Base-by-base conservation (phyloP, 2,888 invertebrate species). In the Melieria omissa region DNA sequence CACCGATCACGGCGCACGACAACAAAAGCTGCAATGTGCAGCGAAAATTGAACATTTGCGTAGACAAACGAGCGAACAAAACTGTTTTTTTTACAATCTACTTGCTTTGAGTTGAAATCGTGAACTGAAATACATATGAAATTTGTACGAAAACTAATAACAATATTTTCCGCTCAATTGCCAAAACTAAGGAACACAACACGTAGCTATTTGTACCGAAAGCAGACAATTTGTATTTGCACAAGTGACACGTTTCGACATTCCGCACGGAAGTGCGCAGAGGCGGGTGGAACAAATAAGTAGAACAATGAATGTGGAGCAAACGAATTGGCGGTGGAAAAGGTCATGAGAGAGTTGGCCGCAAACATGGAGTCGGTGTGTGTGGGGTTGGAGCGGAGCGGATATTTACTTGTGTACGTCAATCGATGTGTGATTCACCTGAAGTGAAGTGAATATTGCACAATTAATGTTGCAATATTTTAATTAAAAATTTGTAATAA, bases 181-280 rank as follows among this genome's bases (percentile, higher is more conserved):
- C 4, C 42, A 42, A n/a, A 14, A 9, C 5, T 5, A n/a, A 45
- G 44, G 58, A 58, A 58, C 41, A 58, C 5, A 42, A 29, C 8
- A 12, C 4, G 42, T 58, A 12, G 1, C 41, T 29, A 58, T 12
- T 7, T 58, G 58, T 58, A 6, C 42, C 29, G 58, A 42, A 58
- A 14, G 42, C 54, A 42, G 42, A 65, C 64, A 65, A 54, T 54
- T 54, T 5, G 10, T 65, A 52, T 65, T 65, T 54, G 54, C 54
- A 65, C 64, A 65, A 52, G 14, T 65, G 52, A 14, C 14, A 65
- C 42, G 16, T 54, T 65, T 16, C 64, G 41, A 5, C 41, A 63
- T n/a, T 14, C 29, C 3, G 62, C 62, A 42, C 47, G 49, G 41
- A 63, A 63, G 47, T 29, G 29, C 12, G 16, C 49, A 52, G 49